A percentile compares a stretch with the other conserved stretches of the same genome.
These are phyloP conservation scores for Paedocypris sp. DNA, from an alignment of 2,113 vertebrate species.

Conservation along the genomic window DNA sequence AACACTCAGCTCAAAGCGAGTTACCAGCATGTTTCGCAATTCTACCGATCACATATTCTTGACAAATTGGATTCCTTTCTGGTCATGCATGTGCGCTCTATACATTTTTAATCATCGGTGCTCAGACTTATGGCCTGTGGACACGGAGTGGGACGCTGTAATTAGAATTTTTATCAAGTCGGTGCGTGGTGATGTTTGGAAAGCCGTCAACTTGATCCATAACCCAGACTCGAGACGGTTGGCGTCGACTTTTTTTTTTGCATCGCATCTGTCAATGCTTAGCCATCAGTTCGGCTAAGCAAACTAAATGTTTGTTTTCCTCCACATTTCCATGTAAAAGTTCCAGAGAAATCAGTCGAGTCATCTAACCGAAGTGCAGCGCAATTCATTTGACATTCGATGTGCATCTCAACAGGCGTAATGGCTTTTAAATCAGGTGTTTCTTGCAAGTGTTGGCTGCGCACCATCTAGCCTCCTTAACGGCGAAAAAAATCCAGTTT, in stretches of 20 bases:
- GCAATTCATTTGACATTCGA: constrained; percentile 28
- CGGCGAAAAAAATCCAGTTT: constrained; percentile 47
- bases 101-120: constrained; percentile 42
- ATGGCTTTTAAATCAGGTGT: constrained; percentile 45
- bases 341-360: no score
- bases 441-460: constrained; percentile 36
- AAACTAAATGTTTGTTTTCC: neutral
- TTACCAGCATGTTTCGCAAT: constrained; percentile 8
- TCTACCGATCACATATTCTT: constrained; percentile 19
- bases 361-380: constrained; percentile 13
- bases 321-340: no score
- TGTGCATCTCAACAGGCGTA: constrained; percentile 12
- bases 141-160: constrained; percentile 32
- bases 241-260: no score
- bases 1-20: neutral
- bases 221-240: no score
- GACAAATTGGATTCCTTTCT: constrained; percentile 28
- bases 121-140: constrained; percentile 37
- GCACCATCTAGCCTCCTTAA: constrained; percentile 32
- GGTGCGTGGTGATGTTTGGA: constrained; percentile 38
- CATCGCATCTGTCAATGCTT: no score
- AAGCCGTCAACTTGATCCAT: constrained; percentile 44
- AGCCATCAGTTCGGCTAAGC: no score
- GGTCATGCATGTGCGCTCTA: constrained; percentile 22
- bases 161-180: constrained; percentile 48